Evolutionary conservation across 1,140 invertebrate species (phyloP).

Genomic region (Panagrolaimus sp.): DNA sequence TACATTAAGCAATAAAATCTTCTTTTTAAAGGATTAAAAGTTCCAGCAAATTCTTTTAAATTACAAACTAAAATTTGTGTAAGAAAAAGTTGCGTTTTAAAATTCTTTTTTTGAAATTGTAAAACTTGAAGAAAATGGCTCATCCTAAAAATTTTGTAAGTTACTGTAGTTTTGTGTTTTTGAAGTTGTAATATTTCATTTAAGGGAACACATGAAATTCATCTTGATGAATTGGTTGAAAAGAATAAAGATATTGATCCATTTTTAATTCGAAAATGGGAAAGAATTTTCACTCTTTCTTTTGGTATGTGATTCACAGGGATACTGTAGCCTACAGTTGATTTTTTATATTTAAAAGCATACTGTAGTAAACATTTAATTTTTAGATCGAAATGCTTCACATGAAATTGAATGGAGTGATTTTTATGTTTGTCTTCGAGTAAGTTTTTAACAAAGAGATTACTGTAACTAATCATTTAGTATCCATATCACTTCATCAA

Average conservation of each 20-base stretch:
- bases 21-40: too few relatives aligned
- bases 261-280: constrained; percentile 52
- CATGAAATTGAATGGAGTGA: constrained; percentile 46
- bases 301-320: constrained; percentile 37
- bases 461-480: neutral
- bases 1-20: too few relatives aligned
- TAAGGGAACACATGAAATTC: neutral
- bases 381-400: constrained; percentile 51
- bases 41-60: too few relatives aligned
- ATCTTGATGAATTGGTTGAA: constrained; percentile 20
- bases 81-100: too few relatives aligned
- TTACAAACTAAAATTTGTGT: too few relatives aligned
- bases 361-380: neutral
- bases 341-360: neutral
- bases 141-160: too few relatives aligned
- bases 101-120: too few relatives aligned
- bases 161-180: too few relatives aligned
- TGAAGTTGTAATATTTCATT: too few relatives aligned
- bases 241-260: constrained; percentile 44
- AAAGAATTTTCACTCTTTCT: constrained; percentile 55
- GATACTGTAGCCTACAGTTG: neutral
- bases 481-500: neutral
- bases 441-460: constrained; percentile 26
- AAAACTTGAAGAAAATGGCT: too few relatives aligned
- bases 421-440: constrained; percentile 49